Conservation (phyloP, 2,797 vertebrate genomes). For the Chelonia mydas region DNA sequence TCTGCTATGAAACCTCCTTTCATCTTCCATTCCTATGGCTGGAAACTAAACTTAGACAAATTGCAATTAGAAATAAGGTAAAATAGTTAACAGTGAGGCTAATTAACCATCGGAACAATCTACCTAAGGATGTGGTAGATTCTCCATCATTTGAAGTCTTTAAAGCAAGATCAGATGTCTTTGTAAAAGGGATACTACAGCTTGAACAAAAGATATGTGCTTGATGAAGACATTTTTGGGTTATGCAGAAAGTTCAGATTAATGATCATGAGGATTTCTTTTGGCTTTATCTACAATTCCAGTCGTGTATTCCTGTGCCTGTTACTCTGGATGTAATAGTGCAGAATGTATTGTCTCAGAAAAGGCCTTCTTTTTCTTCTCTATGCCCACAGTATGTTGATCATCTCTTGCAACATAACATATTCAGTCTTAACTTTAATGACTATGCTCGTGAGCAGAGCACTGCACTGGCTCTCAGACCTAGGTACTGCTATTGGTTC, state of each 20-base stretch:
- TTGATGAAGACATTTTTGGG: background rate
- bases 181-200: background rate
- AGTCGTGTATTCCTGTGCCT: background rate
- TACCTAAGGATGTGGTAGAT: background rate
- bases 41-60: background rate
- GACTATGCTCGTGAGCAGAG: background rate
- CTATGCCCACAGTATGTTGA: background rate
- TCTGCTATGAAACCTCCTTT: background rate
- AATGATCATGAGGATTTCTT: background rate
- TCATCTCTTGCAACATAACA: background rate
- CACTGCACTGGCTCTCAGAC: background rate
- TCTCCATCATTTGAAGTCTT: background rate
- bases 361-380: background rate
- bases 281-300: background rate
- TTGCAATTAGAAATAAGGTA: background rate
- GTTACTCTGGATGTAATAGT: background rate
- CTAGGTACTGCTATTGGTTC: background rate
- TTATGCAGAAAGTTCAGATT: background rate
- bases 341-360: background rate
- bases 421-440: background rate
- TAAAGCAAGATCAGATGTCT: background rate
- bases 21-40: background rate
- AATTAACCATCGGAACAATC: background rate
- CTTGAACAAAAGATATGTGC: background rate
- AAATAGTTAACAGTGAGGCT: background rate